Conservation (phyloP, 2,888 invertebrate genomes). For the Furcula furcula region DNA sequence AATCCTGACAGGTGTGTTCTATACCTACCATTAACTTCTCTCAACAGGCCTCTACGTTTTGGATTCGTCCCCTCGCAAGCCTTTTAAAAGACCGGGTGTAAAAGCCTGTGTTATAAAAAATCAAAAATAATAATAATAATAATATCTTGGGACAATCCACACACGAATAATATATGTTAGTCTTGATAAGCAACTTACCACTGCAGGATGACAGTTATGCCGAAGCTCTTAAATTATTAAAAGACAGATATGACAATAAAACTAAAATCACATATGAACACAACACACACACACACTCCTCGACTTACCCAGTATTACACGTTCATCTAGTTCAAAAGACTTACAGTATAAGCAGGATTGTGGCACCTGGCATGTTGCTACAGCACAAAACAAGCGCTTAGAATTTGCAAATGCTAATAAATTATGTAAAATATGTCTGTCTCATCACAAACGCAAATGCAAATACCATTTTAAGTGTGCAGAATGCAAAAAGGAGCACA, state of each 20-base stretch:
- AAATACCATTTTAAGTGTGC: background rate
- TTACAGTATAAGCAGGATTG: too few relatives aligned
- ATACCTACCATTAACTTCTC: too few relatives aligned
- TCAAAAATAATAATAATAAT: too few relatives aligned
- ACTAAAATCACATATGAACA: constrained; percentile 1
- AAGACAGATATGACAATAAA: background rate
- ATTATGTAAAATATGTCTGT: background rate
- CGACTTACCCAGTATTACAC: background rate
- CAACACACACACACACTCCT: background rate
- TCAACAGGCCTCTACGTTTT: too few relatives aligned
- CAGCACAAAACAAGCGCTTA: background rate
- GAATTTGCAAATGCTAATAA: background rate
- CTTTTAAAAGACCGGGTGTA: too few relatives aligned
- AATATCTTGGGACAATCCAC: too few relatives aligned
- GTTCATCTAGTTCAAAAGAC: background rate
- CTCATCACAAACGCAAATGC: background rate
- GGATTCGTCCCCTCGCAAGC: too few relatives aligned
- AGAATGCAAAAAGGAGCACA: background rate
- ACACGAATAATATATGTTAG: too few relatives aligned
- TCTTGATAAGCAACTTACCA: background rate
- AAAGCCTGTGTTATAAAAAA: too few relatives aligned
- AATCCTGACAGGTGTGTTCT: too few relatives aligned
- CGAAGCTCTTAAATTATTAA: background rate
- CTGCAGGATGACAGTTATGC: background rate
- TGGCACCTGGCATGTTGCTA: too few relatives aligned